Conservation (phyloP, 2,797 vertebrate genomes). For the Sylvia borin region DNA sequence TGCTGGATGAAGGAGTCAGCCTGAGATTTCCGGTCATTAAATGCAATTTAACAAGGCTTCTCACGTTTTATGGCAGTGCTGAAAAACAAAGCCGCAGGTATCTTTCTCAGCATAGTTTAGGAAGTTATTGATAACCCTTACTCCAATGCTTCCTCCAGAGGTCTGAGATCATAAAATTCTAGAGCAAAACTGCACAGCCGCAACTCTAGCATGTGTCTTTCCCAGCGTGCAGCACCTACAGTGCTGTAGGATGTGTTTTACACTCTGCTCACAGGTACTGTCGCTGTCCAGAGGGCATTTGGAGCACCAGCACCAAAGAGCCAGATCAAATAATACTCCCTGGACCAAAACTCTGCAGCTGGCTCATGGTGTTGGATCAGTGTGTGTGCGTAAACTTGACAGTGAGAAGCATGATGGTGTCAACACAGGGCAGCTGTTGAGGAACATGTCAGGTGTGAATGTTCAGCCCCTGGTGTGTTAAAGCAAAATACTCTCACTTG, state of each 20-base stretch:
- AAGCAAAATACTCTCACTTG: not conserved
- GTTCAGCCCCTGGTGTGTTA: rapidly evolving
- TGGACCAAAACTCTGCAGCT: not conserved
- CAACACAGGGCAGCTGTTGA: not conserved
- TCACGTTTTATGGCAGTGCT: not conserved
- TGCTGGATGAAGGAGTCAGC: not conserved
- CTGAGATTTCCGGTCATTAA: not conserved
- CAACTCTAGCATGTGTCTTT: rapidly evolving
- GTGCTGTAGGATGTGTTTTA: rapidly evolving
- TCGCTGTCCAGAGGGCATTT: not conserved
- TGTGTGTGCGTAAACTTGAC: rapidly evolving
- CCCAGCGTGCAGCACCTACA: rapidly evolving
- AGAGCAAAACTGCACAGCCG: not conserved
- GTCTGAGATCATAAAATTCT: not conserved
- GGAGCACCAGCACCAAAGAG: not conserved
- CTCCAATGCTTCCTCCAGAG: not conserved
- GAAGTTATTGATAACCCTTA: not conserved
- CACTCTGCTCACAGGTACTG: rapidly evolving
- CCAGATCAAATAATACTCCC: rapidly evolving
- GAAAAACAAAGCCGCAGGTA: not conserved
- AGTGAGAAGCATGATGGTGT: rapidly evolving
- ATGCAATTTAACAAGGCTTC: conserved; percentile 11
- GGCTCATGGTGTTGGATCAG: not conserved
- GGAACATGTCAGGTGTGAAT: not conserved
- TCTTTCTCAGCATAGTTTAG: not conserved